Conservation (phyloP, 2,888 invertebrate species). For the Polyploca ridens region DNA sequence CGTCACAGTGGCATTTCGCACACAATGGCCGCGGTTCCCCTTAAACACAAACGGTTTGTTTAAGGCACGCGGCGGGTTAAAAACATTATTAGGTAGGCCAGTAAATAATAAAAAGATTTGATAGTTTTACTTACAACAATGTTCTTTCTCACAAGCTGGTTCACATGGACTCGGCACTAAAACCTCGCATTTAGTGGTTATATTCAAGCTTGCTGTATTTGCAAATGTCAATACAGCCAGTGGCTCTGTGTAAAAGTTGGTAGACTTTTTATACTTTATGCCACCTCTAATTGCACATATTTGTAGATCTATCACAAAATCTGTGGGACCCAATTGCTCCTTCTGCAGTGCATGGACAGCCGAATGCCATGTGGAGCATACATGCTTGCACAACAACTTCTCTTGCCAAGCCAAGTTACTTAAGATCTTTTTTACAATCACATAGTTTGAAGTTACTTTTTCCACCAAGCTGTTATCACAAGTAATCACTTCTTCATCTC, state of each 20-base stretch:
- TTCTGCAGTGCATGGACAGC: conserved; percentile 60
- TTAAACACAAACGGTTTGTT: no score
- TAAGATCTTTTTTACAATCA: conserved; percentile 73
- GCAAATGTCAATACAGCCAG: conserved; percentile 66
- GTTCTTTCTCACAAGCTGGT: conserved; percentile 63
- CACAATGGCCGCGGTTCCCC: no score
- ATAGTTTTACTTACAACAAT: conserved; percentile 62
- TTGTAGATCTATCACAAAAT: conserved; percentile 62
- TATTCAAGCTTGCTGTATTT: conserved; percentile 53
- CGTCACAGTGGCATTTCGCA: no score
- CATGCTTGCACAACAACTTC: conserved; percentile 65
- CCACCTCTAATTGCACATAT: conserved; percentile 41
- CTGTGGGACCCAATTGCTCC: conserved; percentile 62
- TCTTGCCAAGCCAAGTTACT: conserved; percentile 74
- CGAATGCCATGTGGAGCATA: conserved; percentile 70
- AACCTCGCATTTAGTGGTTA: conserved; percentile 51
- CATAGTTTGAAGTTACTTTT: conserved; percentile 68
- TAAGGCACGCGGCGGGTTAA: no score
- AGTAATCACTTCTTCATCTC: conserved; percentile 46
- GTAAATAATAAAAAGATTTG: neutral
- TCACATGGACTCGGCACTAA: conserved; percentile 58
- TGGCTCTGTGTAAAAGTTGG: conserved; percentile 61
- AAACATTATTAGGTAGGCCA: no score
- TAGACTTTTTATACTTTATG: conserved; percentile 59
- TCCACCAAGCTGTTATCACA: conserved; percentile 57